Evolutionary conservation across 37 sponge, comb jelly and placozoan genomes (phyloP).

Genomic region (Chondrosia reniformis): DNA sequence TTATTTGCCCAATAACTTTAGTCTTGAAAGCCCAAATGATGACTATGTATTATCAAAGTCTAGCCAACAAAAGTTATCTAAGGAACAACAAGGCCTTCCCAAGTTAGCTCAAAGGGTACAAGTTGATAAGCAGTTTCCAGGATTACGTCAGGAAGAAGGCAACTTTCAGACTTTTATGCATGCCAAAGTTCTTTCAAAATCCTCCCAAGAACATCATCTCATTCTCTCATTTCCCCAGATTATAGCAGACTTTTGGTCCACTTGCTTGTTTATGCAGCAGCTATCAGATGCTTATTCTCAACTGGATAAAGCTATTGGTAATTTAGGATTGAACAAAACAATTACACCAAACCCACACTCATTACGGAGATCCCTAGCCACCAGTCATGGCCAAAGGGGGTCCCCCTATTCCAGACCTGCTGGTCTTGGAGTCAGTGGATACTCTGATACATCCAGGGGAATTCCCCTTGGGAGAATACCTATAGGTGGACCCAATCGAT

Average conservation of each 20-base stretch:
- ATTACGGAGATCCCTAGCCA: too few relatives aligned
- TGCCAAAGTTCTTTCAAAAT: conserved; percentile 44
- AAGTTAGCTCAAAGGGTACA: not conserved
- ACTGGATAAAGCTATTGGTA: conserved; percentile 47
- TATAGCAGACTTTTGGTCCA: conserved; percentile 80
- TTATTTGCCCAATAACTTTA: not conserved
- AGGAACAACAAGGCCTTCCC: not conserved
- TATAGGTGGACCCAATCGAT: not conserved
- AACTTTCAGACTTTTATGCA: conserved; percentile 24
- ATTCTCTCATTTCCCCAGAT: conserved; percentile 66
- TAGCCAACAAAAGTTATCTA: not conserved
- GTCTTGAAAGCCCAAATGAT: not conserved
- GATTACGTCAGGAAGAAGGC: not conserved
- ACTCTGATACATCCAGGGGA: not conserved
- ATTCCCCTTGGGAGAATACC: not conserved
- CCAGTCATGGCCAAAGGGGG: too few relatives aligned
- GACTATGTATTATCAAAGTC: not conserved
- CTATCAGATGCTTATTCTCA: conserved; percentile 51
- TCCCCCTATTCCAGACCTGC: not conserved
- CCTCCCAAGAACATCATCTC: conserved; percentile 44
- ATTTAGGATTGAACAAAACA: not conserved
- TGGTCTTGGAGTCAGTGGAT: not conserved
- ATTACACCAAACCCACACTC: not conserved
- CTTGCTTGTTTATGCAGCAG: conserved; percentile 66
- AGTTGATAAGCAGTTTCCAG: not conserved